Evolutionary conservation across 2,797 vertebrate species (phyloP), one percentile per base, ranked within the genome.

Genomic region (Aulostomus chinensis): DNA sequence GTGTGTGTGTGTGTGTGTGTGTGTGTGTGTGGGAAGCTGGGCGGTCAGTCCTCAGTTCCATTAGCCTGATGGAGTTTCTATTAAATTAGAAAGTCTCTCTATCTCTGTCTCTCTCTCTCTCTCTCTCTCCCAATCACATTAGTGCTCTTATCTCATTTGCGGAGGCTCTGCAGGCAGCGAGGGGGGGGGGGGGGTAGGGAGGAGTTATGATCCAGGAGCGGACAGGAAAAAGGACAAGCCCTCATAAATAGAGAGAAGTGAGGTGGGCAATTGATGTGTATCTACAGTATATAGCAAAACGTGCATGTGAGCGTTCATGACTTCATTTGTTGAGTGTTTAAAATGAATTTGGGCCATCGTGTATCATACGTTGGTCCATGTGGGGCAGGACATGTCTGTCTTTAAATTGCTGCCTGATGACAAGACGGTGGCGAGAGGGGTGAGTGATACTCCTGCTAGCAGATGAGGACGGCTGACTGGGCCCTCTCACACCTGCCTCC

Each of bases 91-190:
- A 80, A 64, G 26, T 80, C 79, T 77, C 77, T 76, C 80, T 80
- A 53, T 48, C 41, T 72, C 68, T 66, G 38, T 71, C 41, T 59
- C 36, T 50, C 20, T 58, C 42, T 64, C 42, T 48, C 38, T 34
- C 55, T 66, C 68, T 52, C 68, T 69, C 74, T 64, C 69, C 62
- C 76, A 92, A 92, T 92, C 86, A 90, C 87, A 91, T 92, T 91
- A 91, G 81, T 78, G 81, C 73, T 83, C 81, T 90, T 89, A 90
- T 91, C 87, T 90, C 80, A 88, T 91, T 91, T 89, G 80, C 61
- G 52, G 84, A 84, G 70, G 64, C 69, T 76, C 66, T 78, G 69
- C 68, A 64, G 78, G 67, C 68, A 50, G 71, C 6, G 58, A 43
- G 13, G 39, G 51, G 40, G 5, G 53, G 55, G 29, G 0, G 45